Percentiles rank a stretch among this genome's conserved stretches.
Evolutionary conservation across 2,797 vertebrate genomes (phyloP).

Genomic region (Lacerta bilineata): DNA sequence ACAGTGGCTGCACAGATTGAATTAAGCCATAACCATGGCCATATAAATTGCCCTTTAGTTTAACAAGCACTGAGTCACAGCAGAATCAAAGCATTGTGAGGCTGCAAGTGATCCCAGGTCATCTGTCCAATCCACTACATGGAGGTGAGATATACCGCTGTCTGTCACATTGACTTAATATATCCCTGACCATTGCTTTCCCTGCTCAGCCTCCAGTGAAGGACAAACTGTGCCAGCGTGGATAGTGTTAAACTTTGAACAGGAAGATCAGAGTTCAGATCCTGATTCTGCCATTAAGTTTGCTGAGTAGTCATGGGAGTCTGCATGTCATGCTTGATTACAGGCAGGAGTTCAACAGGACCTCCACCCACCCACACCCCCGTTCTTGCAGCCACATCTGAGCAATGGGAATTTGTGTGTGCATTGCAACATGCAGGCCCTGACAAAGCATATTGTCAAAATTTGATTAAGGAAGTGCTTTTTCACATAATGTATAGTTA

Average conservation of each 20-base stretch:
- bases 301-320: neutral
- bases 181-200: neutral
- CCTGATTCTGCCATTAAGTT: neutral
- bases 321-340: neutral
- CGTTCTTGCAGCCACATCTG: neutral
- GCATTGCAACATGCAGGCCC: neutral
- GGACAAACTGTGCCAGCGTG: neutral
- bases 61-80: constrained; percentile 31
- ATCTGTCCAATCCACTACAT: neutral
- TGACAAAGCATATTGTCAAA: constrained; percentile 4
- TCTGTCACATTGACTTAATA: constrained; percentile 8
- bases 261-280: constrained; percentile 17
- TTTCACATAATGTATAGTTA: neutral
- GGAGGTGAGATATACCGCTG: constrained; percentile 1
- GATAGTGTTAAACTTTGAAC: neutral
- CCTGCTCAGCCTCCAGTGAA: neutral
- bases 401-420: neutral
- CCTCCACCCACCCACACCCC: no score
- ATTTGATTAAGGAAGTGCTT: neutral
- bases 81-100: constrained; percentile 9
- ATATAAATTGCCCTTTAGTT: constrained; percentile 34
- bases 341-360: neutral
- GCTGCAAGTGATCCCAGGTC: constrained; percentile 25
- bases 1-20: constrained; percentile 21
- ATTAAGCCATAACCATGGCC: constrained; percentile 31